Evolutionary conservation across 2,888 invertebrate genomes (phyloP).

Genomic region (Lamproptera curius): DNA sequence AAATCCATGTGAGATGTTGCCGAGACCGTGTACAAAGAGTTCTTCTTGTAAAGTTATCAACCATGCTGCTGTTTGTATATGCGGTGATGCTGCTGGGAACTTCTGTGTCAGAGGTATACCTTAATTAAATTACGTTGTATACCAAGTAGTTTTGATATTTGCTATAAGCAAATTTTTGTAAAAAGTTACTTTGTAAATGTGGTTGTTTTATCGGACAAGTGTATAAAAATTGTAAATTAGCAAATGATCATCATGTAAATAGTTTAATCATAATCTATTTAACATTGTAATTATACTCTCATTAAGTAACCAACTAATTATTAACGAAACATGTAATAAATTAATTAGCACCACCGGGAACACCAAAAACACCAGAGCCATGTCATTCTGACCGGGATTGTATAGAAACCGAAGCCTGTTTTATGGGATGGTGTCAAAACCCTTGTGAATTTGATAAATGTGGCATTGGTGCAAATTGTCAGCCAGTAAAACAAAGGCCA

Average conservation of each 20-base stretch:
- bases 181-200: conserved; percentile 7
- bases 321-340: conserved; percentile 62
- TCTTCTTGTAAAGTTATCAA: conserved; percentile 80
- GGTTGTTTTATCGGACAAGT: conserved; percentile 72
- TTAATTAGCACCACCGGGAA: conserved; percentile 85
- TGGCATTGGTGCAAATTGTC: conserved; percentile 86
- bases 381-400: conserved; percentile 92
- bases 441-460: conserved; percentile 91
- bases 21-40: conserved; percentile 77
- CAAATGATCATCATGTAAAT: conserved; percentile 24
- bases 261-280: conserved; percentile 28
- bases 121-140: conserved; percentile 37
- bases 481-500: conserved; percentile 89
- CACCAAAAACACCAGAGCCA: conserved; percentile 84
- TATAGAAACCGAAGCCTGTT: conserved; percentile 89
- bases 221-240: conserved; percentile 32
- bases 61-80: conserved; percentile 81
- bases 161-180: background rate
- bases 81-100: conserved; percentile 77
- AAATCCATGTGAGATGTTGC: conserved; percentile 77
- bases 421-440: conserved; percentile 88
- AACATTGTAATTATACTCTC: too few species aligned
- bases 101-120: conserved; percentile 82
- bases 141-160: conserved; percentile 4
- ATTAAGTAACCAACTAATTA: conserved; percentile 56